Conservation (phyloP, 2,888 invertebrate genomes). For the Zaprionus bogoriensis region DNA sequence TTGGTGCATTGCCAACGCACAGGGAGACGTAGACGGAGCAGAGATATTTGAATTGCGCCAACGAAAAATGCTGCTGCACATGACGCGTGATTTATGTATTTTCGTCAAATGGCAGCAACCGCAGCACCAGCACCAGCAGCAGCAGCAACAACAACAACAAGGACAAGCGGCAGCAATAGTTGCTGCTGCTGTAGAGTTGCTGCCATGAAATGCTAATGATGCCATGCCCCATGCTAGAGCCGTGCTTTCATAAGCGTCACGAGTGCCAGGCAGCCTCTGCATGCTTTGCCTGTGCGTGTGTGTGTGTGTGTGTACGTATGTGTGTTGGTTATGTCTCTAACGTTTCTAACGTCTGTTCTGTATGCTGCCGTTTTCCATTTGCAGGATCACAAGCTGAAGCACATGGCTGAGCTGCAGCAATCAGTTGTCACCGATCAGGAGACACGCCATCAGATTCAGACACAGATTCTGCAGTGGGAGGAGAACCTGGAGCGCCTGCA, state of each 20-base stretch:
- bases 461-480: slow-evolving; percentile 97
- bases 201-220: slow-evolving; percentile 76
- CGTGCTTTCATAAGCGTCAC: slow-evolving; percentile 60
- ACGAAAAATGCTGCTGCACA: slow-evolving; percentile 67
- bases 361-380: slow-evolving; percentile 58
- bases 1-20: slow-evolving; percentile 74
- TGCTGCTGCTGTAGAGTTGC: slow-evolving; percentile 22
- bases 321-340: slow-evolving; percentile 23
- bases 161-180: slow-evolving; percentile 20
- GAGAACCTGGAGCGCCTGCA: slow-evolving; percentile 97
- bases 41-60: slow-evolving; percentile 67
- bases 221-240: slow-evolving; percentile 67
- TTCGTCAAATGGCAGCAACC: slow-evolving; percentile 71
- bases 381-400: slow-evolving; percentile 98
- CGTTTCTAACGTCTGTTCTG: slow-evolving; percentile 46
- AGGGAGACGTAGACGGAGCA: slow-evolving; percentile 1
- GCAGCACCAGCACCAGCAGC: slow-evolving; percentile 31
- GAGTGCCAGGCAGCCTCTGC: slow-evolving; percentile 12
- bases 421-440: slow-evolving; percentile 97
- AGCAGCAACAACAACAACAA: slow-evolving; percentile 26
- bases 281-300: not conserved
- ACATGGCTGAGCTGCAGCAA: slow-evolving; percentile 99
- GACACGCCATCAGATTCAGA: slow-evolving; percentile 94
- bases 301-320: slow-evolving; percentile 5
- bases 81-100: slow-evolving; percentile 75